phyloP scores from a whole-genome alignment of 2,113 vertebrate genomes.

The Crotalus horridus region DNA sequence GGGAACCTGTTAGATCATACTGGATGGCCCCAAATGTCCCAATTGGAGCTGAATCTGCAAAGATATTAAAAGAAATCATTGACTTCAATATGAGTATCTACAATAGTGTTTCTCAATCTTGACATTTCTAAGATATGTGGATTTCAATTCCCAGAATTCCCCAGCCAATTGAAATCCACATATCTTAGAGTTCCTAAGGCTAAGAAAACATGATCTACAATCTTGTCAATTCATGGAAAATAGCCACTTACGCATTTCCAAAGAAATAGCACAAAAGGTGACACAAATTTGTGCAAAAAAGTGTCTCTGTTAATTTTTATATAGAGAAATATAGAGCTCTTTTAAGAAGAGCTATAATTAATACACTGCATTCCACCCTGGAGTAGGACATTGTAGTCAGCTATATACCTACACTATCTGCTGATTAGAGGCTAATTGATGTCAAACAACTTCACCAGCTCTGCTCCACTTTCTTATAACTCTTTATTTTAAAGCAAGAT shows the following conservation, averaged over 20 bases:
- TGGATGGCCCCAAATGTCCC: conserved; percentile 1
- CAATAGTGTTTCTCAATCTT: not conserved
- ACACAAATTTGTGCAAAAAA: not conserved
- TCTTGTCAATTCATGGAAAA: not conserved
- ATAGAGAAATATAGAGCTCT: not conserved
- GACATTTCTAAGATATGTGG: too few species aligned
- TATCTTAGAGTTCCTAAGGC: not conserved
- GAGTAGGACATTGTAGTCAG: not conserved
- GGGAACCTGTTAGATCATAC: conserved; percentile 9
- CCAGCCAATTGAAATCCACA: not conserved
- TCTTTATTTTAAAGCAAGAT: not conserved
- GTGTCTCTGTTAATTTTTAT: not conserved
- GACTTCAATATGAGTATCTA: not conserved
- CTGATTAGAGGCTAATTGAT: not conserved
- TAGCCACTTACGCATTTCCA: not conserved
- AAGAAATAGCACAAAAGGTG: not conserved
- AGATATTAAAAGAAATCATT: not conserved
- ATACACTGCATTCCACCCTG: not conserved
- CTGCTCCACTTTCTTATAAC: not conserved
- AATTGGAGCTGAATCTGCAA: not conserved
- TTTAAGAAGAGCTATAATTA: not conserved
- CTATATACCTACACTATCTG: not conserved
- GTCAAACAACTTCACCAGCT: not conserved
- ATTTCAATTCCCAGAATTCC: not conserved
- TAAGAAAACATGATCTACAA: not conserved